Base-by-base conservation (phyloP, 2,888 invertebrate genomes). In the Gastracanthus pulcherrimus region DNA sequence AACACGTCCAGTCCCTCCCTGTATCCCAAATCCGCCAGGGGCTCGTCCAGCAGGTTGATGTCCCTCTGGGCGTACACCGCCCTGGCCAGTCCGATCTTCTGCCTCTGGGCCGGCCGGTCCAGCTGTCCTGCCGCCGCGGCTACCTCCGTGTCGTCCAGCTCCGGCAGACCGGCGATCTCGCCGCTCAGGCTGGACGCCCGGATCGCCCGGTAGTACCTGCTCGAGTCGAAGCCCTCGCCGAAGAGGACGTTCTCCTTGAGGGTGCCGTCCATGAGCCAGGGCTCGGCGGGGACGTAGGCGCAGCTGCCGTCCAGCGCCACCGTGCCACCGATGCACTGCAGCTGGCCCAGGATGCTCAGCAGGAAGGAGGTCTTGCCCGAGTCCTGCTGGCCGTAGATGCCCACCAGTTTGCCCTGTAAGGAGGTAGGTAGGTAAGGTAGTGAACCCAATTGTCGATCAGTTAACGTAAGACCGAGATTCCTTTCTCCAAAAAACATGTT, bases 231-330 rank as follows among this genome's bases (percentile, higher is more conserved):
- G 4, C 85, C 84, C 80, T 92, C 92, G 26, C 94, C 94, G 88
- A 95, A 94, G 1, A 93, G 85, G 81, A 95, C 93, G 89, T 95
- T 95, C 67, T 94, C 94, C 81, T 93, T 91, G 0, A 95, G 87
- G 13, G 93, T 93, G 4, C 93, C 94, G 48, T 94, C 93, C 87
- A 94, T 93, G 29, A 94, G 92, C 94, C 94, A 94, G 0, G 95
- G 92, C 55, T 92, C 90, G 85, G 93, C 93, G 5, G 93, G 89
- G n/a, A 92, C 93, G 86, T 93, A 93, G 0, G 93, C 93, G 77
- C 92, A 90, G 9, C 88, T 87, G 4, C 93, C 93, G 75, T 91
- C 90, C 26, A 93, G 89, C 7, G 91, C 89, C 26, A 93, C 88
- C 29, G 90, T 89, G 2, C 92, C 92, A 16, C 87, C 86, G 5